These are phyloP conservation scores for Sus cebifrons DNA, from an alignment of 2,797 vertebrate genomes.

Conservation along the genomic window DNA sequence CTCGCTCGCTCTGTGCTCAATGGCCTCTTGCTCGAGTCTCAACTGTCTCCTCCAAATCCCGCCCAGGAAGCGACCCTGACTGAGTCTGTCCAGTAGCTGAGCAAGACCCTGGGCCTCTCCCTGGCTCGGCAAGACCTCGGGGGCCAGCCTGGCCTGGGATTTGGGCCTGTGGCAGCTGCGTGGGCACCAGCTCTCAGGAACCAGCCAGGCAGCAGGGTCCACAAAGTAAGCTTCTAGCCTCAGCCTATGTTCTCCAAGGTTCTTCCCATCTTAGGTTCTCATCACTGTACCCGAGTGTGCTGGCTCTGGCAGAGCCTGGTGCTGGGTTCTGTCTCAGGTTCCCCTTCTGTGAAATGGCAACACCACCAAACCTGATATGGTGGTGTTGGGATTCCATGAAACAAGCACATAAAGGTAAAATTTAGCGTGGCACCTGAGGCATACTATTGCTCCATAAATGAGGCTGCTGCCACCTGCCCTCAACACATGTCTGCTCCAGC, in stretches of 20 bases:
- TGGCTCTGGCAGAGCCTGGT: background rate
- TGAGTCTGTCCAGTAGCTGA: fast-evolving
- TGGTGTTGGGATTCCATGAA: background rate
- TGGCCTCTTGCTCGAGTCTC: background rate
- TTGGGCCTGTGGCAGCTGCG: background rate
- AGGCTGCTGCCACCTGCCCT: fast-evolving
- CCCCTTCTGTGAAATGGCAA: background rate
- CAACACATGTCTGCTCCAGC: fast-evolving
- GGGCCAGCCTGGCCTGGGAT: background rate
- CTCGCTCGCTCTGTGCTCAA: background rate
- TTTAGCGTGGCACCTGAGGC: background rate
- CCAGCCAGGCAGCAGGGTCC: background rate
- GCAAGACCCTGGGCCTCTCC: background rate
- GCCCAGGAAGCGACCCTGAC: background rate
- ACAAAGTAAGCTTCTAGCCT: background rate
- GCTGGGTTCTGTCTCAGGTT: background rate
- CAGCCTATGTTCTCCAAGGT: background rate
- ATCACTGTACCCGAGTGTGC: background rate
- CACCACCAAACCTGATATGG: background rate
- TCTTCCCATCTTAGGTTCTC: background rate
- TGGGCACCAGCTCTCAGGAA: background rate
- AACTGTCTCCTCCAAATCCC: background rate
- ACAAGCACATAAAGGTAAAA: background rate
- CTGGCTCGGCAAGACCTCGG: background rate
- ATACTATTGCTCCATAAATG: fast-evolving